phyloP scores from a whole-genome alignment of 2,797 vertebrate genomes.

The Brachymystax lenok region DNA sequence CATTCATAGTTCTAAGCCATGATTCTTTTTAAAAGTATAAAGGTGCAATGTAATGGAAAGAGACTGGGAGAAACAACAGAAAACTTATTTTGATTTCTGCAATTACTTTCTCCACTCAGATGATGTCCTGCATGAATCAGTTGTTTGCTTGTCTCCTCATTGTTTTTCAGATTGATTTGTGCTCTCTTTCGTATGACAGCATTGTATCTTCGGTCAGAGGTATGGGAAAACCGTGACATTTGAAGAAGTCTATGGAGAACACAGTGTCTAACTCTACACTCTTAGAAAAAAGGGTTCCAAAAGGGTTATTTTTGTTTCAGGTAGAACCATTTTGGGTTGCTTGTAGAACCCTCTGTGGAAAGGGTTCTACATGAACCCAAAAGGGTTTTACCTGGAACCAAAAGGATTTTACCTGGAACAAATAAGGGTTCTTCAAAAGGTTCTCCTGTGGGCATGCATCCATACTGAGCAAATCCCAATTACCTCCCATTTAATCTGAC shows the following conservation, averaged over 20 bases:
- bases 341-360: no score
- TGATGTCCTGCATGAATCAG: slow-evolving; percentile 44
- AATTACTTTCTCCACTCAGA: slow-evolving; percentile 59
- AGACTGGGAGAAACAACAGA: slow-evolving; percentile 29
- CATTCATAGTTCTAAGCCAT: slow-evolving; percentile 43
- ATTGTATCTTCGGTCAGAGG: slow-evolving; percentile 19
- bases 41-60: slow-evolving; percentile 32
- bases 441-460: no score
- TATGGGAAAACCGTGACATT: slow-evolving; percentile 16
- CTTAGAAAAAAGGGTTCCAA: no score
- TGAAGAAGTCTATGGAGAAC: no score
- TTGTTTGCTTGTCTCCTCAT: slow-evolving; percentile 33
- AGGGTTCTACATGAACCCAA: no score
- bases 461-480: no score
- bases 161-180: slow-evolving; percentile 41
- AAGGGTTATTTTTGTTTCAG: no score
- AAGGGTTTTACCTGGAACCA: no score
- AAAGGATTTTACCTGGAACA: no score
- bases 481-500: neutral
- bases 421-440: no score
- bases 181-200: slow-evolving; percentile 52
- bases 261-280: no score
- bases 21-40: slow-evolving; percentile 40
- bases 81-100: slow-evolving; percentile 40
- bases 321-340: no score